These are phyloP conservation scores for Pogonomyrmex barbatus DNA, from an alignment of 1,140 invertebrate species.

Conservation along the genomic window DNA sequence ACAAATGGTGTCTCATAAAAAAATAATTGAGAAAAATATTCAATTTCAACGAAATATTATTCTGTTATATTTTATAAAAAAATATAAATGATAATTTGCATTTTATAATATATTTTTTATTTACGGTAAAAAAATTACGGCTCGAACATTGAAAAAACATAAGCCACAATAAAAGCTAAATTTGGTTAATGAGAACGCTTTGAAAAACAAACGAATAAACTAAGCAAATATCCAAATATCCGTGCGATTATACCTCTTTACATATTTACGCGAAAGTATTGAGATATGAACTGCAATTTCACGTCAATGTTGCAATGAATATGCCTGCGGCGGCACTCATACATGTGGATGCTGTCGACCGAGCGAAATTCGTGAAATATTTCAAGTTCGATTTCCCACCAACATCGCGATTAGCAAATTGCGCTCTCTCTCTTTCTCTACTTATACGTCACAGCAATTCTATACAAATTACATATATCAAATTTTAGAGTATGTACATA, in stretches of 20 bases:
- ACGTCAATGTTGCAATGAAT: slow-evolving; percentile 53
- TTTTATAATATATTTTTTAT: slow-evolving; percentile 8
- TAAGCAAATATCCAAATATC: slow-evolving; percentile 45
- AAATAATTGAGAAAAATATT: slow-evolving; percentile 11
- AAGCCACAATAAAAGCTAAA: slow-evolving; percentile 6
- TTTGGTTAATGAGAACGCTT: slow-evolving; percentile 20
- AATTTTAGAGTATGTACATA: background rate
- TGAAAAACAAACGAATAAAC: slow-evolving; percentile 21
- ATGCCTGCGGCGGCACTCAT: slow-evolving; percentile 35
- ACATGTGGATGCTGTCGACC: background rate
- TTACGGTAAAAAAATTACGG: background rate
- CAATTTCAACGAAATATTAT: background rate
- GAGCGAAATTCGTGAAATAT: slow-evolving; percentile 52
- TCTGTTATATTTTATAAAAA: slow-evolving; percentile 35
- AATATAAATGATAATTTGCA: background rate
- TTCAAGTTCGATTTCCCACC: slow-evolving; percentile 48
- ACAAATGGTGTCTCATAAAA: background rate
- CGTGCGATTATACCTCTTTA: slow-evolving; percentile 37
- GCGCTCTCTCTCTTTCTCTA: background rate
- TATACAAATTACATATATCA: background rate
- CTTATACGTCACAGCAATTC: slow-evolving; percentile 21
- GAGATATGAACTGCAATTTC: slow-evolving; percentile 60
- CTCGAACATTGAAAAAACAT: background rate
- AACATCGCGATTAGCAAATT: slow-evolving; percentile 51
- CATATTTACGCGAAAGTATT: slow-evolving; percentile 48